Evolutionary conservation across 2,888 invertebrate species (phyloP).

Genomic region (Keiferia lycopersicella): DNA sequence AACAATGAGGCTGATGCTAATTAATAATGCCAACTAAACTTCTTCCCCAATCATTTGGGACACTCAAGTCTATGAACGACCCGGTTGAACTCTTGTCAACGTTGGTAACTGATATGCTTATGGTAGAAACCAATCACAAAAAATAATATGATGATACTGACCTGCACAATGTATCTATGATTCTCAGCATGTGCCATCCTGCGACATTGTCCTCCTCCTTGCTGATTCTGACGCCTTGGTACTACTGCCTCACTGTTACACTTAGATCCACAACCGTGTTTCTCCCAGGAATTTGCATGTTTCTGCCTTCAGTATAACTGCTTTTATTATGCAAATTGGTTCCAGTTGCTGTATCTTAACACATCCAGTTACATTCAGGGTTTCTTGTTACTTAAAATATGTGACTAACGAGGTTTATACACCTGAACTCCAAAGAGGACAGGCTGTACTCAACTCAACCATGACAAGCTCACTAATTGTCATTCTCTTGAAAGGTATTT

Average conservation of each 20-base stretch:
- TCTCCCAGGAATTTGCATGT: conserved; percentile 7
- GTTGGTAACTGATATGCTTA: too few relatives aligned
- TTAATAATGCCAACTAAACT: too few relatives aligned
- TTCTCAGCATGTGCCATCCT: conserved; percentile 83
- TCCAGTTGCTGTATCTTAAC: neutral
- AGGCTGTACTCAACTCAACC: conserved; percentile 68
- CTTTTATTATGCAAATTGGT: conserved; percentile 25
- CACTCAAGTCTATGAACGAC: too few relatives aligned
- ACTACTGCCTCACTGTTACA: conserved; percentile 18
- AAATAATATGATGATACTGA: conserved; percentile 57
- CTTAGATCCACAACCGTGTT: neutral
- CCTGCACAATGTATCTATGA: conserved; percentile 89
- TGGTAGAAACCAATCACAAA: too few relatives aligned
- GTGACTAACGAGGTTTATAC: conserved; percentile 37
- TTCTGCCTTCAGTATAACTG: conserved; percentile 11
- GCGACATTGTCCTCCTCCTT: conserved; percentile 68
- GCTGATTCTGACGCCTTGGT: conserved; percentile 32
- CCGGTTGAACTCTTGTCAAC: too few relatives aligned
- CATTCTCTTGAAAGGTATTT: conserved; percentile 44
- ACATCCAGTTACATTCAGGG: conserved; percentile 5
- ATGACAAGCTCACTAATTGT: conserved; percentile 62
- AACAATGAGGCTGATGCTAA: too few relatives aligned
- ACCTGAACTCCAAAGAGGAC: conserved; percentile 67
- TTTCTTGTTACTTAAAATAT: conserved; percentile 27
- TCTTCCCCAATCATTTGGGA: too few relatives aligned